Evolutionary conservation across 1,140 invertebrate species (phyloP), one percentile per base, ranked within the genome.

Genomic region (Lordiphosa mommai): DNA sequence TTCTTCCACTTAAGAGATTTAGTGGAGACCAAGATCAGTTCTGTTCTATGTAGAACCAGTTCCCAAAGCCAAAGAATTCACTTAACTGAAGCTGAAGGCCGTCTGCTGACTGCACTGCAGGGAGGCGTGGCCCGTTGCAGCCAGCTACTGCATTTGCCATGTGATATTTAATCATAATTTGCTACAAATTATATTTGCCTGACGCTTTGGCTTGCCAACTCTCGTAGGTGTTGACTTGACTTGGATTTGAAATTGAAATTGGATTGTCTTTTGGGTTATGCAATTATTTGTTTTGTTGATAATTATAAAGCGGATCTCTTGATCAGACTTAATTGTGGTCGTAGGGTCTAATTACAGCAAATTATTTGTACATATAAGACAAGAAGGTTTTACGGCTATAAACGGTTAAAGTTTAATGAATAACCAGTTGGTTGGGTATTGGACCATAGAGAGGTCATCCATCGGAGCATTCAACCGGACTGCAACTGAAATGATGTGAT

Each of bases 281-380:
- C 65, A 80, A 80, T 40, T 20, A 29, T 34, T 14, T 12, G 38
- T 4, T 27, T 10, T 27, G 23, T 12, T 2, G 48, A 43, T 56
- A 72, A 82, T 82, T 80, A 70, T 38, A 52, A 80, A 80, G 65
- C 74, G 74, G 74, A 80, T 82, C 70, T 82, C 57, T 74, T 49
- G 20, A 55, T 61, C 55, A 50, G 37, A 55, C 70, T 70, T 74
- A 80, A 79, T 74, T 73, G 64, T 37, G 12, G 13, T 30, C 38
- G 51, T 10, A 80, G 65, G 74, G 76, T 74, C 72, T 48, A 70
- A 80, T 80, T 82, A 74, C 33, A 43, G 49, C 53, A 41, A 61
- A 74, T 80, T 82, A 74, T 59, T 59, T 60, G 63, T 41, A 14
- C n/a, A 40, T 57, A 59, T 82, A 48, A 79, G 61, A 61, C 37